Percentiles rank a stretch among this genome's conserved stretches.
Evolutionary conservation across 2,797 vertebrate species (phyloP).

Genomic region (Oryzias sinensis): DNA sequence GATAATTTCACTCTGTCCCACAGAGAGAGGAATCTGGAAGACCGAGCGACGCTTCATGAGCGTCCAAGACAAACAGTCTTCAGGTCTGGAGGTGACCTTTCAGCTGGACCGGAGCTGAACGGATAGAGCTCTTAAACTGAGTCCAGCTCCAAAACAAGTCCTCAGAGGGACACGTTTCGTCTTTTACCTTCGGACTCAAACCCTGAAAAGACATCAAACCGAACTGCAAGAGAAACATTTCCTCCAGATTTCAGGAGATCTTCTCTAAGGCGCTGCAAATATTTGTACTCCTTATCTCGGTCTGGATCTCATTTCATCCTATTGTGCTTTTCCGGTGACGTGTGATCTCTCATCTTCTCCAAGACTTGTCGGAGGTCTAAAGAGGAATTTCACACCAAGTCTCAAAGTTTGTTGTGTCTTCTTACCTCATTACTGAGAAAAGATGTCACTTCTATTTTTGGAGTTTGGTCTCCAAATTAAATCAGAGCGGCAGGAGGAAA

Average conservation of each 20-base stretch:
- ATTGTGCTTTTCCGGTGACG: slow-evolving; percentile 33
- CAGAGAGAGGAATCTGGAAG: slow-evolving; percentile 34
- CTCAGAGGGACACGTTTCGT: not conserved
- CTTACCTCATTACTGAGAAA: too few relatives aligned
- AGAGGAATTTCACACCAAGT: slow-evolving; percentile 2
- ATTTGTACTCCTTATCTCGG: slow-evolving; percentile 9
- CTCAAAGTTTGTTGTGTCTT: too few relatives aligned
- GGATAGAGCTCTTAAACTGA: not conserved
- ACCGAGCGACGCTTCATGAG: not conserved
- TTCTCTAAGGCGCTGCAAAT: slow-evolving; percentile 15
- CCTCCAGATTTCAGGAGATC: not conserved
- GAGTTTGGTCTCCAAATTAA: too few relatives aligned
- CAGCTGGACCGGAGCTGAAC: not conserved
- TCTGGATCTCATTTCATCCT: slow-evolving; percentile 37
- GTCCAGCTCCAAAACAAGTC: not conserved
- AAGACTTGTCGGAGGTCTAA: not conserved
- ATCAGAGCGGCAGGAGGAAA: too few relatives aligned
- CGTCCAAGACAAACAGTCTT: slow-evolving; percentile 31
- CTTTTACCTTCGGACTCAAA: not conserved
- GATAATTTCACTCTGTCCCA: slow-evolving; percentile 43
- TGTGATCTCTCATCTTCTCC: not conserved
- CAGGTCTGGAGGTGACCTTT: slow-evolving; percentile 23
- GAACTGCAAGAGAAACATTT: not conserved
- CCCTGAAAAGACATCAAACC: too few relatives aligned
- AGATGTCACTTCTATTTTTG: too few relatives aligned